phyloP scores from a whole-genome alignment of 2,888 invertebrate species.

The Steinernema hermaphroditum region DNA sequence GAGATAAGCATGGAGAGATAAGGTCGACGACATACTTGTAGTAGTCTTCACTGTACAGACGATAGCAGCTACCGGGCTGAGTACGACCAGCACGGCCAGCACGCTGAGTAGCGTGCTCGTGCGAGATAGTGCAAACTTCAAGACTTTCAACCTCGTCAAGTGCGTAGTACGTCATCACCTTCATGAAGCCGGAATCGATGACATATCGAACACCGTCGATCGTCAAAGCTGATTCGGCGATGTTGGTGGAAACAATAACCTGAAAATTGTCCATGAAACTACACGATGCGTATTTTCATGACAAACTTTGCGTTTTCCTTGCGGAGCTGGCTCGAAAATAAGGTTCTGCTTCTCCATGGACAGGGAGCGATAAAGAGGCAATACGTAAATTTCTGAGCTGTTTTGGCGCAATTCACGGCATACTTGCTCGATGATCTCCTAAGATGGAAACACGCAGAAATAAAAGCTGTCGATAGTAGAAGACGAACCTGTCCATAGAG shows the following conservation, averaged over 20 bases:
- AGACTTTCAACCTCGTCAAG: conserved; percentile 10
- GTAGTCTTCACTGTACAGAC: conserved; percentile 14
- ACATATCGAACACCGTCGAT: conserved; percentile 14
- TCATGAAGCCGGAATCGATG: conserved; percentile 19
- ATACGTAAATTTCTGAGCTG: background rate
- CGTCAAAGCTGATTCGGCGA: conserved; percentile 2
- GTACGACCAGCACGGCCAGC: conserved; percentile 10
- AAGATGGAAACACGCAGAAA: no score
- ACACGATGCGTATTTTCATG: no score
- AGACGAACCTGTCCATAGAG: conserved; percentile 77
- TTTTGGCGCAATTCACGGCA: background rate
- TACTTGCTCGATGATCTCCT: conserved; percentile 19
- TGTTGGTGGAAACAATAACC: conserved; percentile 25
- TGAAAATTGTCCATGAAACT: no score
- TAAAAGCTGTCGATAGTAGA: conserved; percentile 79
- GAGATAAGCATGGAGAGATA: background rate
- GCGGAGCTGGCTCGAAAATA: conserved; percentile 3
- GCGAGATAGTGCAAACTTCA: background rate
- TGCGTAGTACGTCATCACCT: background rate
- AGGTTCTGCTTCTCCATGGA: background rate
- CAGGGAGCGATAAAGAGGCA: background rate
- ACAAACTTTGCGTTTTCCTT: background rate
- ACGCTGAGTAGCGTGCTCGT: conserved; percentile 9
- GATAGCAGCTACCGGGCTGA: conserved; percentile 3
- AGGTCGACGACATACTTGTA: background rate